Conservation (phyloP, 2,113 vertebrate species). For the Anoura caudifer region DNA sequence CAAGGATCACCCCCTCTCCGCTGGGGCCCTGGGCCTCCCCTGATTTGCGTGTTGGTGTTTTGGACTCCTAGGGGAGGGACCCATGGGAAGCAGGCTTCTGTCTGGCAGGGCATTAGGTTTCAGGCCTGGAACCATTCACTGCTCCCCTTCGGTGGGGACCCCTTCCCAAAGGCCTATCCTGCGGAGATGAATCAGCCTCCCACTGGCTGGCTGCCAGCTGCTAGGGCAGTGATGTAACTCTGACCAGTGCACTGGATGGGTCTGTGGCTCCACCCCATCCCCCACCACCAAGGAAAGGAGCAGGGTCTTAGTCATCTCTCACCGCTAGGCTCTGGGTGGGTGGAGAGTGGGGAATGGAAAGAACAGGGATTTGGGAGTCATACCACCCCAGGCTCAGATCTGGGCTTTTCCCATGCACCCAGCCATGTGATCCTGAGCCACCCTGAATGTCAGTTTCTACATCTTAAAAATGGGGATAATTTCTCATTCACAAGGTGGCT, state of each 20-base stretch:
- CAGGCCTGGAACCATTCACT: not conserved
- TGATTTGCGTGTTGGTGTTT: too few relatives aligned
- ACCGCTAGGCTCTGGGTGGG: not conserved
- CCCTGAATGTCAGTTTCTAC: not conserved
- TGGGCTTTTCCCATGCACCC: not conserved
- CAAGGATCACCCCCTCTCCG: not conserved
- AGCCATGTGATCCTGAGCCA: not conserved
- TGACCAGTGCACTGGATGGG: not conserved
- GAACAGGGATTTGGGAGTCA: not conserved
- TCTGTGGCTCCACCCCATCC: not conserved
- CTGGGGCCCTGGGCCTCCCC: not conserved
- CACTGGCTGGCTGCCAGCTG: not conserved
- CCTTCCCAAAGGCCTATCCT: not conserved
- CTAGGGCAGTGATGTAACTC: conserved; percentile 26
- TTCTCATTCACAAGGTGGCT: not conserved
- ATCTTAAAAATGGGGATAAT: not conserved
- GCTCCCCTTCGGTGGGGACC: not conserved
- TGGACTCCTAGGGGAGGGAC: not conserved
- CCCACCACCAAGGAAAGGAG: not conserved
- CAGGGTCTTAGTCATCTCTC: conserved; percentile 22
- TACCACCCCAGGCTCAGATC: not conserved
- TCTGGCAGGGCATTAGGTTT: not conserved
- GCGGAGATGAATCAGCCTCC: conserved; percentile 52
- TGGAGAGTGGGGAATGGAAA: not conserved
- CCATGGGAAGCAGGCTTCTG: not conserved